These are phyloP conservation scores for Tapera naevia DNA, from an alignment of 2,797 vertebrate species.

Conservation along the genomic window DNA sequence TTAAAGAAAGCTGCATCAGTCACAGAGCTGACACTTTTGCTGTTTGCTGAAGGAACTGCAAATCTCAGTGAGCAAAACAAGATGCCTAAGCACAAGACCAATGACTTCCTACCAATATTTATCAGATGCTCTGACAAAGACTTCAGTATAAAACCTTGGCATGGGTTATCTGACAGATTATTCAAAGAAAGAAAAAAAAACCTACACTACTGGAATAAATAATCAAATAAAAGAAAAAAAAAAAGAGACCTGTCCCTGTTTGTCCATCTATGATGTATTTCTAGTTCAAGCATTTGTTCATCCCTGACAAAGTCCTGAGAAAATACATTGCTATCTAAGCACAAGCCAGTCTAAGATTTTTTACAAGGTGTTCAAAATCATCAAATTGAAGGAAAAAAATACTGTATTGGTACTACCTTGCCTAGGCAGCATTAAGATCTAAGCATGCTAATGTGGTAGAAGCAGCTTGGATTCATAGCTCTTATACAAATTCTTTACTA, in stretches of 20 bases:
- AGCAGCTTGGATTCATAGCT: neutral
- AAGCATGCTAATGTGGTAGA: neutral
- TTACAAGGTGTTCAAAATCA: neutral
- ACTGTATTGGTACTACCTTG: neutral
- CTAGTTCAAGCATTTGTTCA: neutral
- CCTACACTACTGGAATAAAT: neutral
- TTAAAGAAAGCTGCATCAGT: slow-evolving; percentile 2
- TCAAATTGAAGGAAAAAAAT: neutral
- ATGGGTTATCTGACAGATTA: neutral
- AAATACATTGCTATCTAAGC: neutral
- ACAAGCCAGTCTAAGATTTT: neutral
- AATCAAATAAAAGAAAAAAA: neutral
- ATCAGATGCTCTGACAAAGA: slow-evolving; percentile 33
- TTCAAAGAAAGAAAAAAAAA: neutral
- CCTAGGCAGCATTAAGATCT: neutral
- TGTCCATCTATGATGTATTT: neutral
- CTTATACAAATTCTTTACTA: neutral
- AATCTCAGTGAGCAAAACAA: slow-evolving; percentile 50
- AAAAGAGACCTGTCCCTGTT: neutral
- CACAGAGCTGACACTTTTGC: slow-evolving; percentile 17
- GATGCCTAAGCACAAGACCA: slow-evolving; percentile 9
- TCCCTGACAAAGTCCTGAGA: neutral
- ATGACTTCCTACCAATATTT: slow-evolving; percentile 60
- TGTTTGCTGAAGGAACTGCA: slow-evolving; percentile 40
- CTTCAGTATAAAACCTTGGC: slow-evolving; percentile 14